Conservation (phyloP, 2,797 vertebrate genomes). For the Leptodactylus fallax region DNA sequence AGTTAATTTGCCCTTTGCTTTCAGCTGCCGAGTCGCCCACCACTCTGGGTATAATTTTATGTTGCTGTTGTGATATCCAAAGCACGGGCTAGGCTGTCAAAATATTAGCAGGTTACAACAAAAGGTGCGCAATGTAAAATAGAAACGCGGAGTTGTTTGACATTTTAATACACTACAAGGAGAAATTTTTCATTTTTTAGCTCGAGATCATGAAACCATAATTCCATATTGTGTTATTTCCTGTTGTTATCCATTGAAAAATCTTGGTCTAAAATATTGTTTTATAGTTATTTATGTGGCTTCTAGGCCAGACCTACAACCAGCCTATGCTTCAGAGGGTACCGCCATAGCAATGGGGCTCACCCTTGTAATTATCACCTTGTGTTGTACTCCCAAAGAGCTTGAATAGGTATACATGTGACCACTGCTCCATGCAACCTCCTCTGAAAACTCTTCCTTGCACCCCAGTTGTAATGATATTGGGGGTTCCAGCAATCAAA, state of each 20-base stretch:
- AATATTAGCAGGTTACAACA: conserved; percentile 24
- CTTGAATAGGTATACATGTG: no score
- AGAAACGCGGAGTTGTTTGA: background rate
- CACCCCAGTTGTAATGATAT: no score
- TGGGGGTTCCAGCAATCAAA: no score
- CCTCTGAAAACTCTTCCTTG: no score
- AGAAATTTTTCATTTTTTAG: background rate
- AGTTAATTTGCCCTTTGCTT: conserved; percentile 11
- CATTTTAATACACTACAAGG: background rate
- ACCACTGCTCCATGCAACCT: no score
- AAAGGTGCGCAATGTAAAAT: conserved; percentile 20
- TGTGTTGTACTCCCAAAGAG: no score
- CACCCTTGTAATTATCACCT: no score
- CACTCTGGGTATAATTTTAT: background rate
- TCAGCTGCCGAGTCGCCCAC: background rate
- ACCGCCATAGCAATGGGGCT: no score
- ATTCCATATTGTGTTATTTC: background rate
- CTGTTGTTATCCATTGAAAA: background rate
- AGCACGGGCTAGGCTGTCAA: conserved; percentile 29
- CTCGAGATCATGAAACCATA: background rate
- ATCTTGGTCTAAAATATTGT: background rate
- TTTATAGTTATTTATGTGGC: background rate
- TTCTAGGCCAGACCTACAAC: no score
- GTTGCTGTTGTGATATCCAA: conserved; percentile 18
- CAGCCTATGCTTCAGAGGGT: no score